These are phyloP conservation scores for Gymnoscopelus braueri DNA, from an alignment of 2,797 vertebrate species.

Conservation along the genomic window DNA sequence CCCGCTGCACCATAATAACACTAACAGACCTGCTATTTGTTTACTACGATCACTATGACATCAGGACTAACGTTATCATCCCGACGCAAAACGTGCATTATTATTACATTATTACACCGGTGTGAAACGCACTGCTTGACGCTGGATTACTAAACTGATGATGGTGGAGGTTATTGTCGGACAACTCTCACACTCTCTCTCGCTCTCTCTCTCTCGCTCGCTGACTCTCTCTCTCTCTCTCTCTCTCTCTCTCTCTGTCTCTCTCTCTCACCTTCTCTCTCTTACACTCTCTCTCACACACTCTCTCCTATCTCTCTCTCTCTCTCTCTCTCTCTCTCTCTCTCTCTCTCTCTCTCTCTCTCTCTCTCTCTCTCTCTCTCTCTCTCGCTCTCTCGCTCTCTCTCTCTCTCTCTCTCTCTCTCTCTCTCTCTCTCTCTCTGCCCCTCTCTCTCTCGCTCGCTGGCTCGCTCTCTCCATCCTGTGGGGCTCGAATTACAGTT, in stretches of 20 bases:
- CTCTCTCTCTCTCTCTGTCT: too few relatives aligned
- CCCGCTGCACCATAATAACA: conserved; percentile 25
- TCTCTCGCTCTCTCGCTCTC: too few relatives aligned
- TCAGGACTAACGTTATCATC: neutral
- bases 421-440: neutral
- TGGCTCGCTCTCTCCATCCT: conserved; percentile 17
- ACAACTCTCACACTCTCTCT: conserved; percentile 31
- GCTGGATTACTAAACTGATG: conserved; percentile 60
- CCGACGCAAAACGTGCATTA: conserved; percentile 51
- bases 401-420: neutral
- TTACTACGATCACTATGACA: conserved; percentile 33
- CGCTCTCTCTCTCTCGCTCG: neutral
- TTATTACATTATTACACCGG: conserved; percentile 51
- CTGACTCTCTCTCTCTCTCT: too few relatives aligned
- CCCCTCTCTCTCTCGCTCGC: conserved; percentile 16
- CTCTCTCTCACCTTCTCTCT: too few relatives aligned
- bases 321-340: neutral
- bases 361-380: too few relatives aligned
- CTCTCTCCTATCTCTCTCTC: too few relatives aligned
- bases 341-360: neutral
- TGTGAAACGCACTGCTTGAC: conserved; percentile 64
- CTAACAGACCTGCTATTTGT: conserved; percentile 24
- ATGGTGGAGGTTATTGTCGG: conserved; percentile 40
- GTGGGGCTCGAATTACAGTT: conserved; percentile 70
- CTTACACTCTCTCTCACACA: too few relatives aligned